Percentiles rank a stretch among this genome's conserved stretches.
Conservation (phyloP, 1,140 invertebrate genomes). For the Pollicipes pollicipes region DNA sequence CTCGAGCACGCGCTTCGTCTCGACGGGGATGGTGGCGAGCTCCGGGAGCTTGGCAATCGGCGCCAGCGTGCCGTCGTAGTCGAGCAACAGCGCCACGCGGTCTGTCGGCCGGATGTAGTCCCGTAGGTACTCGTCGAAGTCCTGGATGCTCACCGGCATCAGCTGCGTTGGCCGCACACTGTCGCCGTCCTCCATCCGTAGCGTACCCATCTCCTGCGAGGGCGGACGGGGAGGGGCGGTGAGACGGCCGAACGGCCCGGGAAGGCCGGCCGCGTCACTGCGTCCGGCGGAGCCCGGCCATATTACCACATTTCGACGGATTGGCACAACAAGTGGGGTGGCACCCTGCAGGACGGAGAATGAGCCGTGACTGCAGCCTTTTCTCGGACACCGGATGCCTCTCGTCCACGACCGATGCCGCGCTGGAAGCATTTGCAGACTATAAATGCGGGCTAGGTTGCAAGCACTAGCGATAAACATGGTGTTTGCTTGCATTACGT, state of each 20-base stretch:
- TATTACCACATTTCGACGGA: too few relatives aligned
- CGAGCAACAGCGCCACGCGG: conserved; percentile 62
- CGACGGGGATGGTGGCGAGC: conserved; percentile 58
- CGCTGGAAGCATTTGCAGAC: too few relatives aligned
- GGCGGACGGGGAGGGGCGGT: too few relatives aligned
- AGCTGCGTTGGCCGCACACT: conserved; percentile 59
- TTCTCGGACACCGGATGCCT: too few relatives aligned
- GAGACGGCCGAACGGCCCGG: conserved; percentile 15
- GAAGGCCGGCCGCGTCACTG: conserved; percentile 20
- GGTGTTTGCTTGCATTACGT: too few relatives aligned
- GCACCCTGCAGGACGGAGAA: too few relatives aligned
- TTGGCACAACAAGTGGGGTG: too few relatives aligned
- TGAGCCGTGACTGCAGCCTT: too few relatives aligned
- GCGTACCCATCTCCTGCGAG: conserved; percentile 11
- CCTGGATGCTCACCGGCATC: conserved; percentile 65
- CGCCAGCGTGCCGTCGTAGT: conserved; percentile 76
- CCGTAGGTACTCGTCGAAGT: conserved; percentile 33
- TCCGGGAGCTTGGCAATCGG: conserved; percentile 77
- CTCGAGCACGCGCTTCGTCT: conserved; percentile 66
- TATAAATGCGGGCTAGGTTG: too few relatives aligned
- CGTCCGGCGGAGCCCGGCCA: too few relatives aligned
- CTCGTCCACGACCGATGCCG: too few relatives aligned
- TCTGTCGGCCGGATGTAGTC: conserved; percentile 70
- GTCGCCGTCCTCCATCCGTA: conserved; percentile 46
- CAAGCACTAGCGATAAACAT: too few relatives aligned